A percentile compares a stretch with the other conserved stretches of the same genome.
These are phyloP conservation scores for Serilophus lunatus DNA, from an alignment of 2,113 vertebrate genomes.

Conservation along the genomic window DNA sequence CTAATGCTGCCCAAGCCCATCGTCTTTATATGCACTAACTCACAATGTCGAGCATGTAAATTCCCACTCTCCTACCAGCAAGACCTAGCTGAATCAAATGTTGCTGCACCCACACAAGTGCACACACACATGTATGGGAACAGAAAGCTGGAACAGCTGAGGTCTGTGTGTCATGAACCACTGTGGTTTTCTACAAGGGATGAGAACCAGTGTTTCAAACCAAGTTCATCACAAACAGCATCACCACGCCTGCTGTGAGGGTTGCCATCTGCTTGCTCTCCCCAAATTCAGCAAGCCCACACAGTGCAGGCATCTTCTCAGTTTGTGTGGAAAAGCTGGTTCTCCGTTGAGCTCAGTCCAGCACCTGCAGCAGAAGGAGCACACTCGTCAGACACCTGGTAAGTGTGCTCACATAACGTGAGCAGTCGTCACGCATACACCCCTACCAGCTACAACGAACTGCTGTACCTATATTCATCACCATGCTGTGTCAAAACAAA, in stretches of 20 bases:
- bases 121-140: not conserved
- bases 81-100: not conserved
- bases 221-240: not conserved
- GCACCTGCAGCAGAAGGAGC: conserved; percentile 10
- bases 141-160: not conserved
- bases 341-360: not conserved
- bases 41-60: not conserved
- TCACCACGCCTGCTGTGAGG: not conserved
- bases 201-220: not conserved
- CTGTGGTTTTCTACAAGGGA: not conserved
- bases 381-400: not conserved
- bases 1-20: not conserved
- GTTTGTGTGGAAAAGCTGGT: not conserved
- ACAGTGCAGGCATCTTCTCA: not conserved
- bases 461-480: not conserved
- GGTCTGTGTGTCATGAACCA: not conserved
- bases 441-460: not conserved
- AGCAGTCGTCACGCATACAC: not conserved
- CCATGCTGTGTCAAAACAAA: conserved; percentile 5
- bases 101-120: not conserved
- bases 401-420: not conserved
- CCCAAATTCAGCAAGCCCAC: not conserved
- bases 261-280: not conserved
- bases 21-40: not conserved
- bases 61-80: not conserved